Base-by-base conservation (phyloP, 2,888 invertebrate species). In the Fragum fragum region DNA sequence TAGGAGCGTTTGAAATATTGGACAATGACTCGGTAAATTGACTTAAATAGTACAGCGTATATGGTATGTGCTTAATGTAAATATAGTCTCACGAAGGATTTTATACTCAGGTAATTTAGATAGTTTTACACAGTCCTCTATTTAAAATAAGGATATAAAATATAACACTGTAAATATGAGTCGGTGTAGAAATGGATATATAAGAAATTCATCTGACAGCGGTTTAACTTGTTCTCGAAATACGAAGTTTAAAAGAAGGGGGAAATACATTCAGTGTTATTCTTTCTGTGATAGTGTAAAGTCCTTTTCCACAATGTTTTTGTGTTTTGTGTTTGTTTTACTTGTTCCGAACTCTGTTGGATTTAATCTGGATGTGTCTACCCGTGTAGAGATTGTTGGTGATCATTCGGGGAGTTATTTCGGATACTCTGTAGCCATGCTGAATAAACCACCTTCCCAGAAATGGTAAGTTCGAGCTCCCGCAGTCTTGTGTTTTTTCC, bases 361-460 rank as follows among this genome's bases (percentile, higher is more conserved):
- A 68, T 83, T 83, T 83, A 83, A 83, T 69, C 47, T 83, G 47
- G 79, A 83, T 63, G 76, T 68, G 1, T 18, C 26, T 0, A 76
- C 72, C 26, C 59, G 21, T 3, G 57, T 75, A 21, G 71, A 71
- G 29, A 74, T 80, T 42, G 39, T 66, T 2, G 83, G 83, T 9
- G 59, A 63, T 16, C 61, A 79, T 21, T 11, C 66, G 0, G 84
- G 76, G 0, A 81, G 81, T 71, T 85, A 81, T 61, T 85, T 76
- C 36, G 85, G 85, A 7, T 85, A 79, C 57, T 73, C 85, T 1
- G 79, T 81, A 18, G 85, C 81, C 1, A 81, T 85, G 85, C 21
- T 81, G 23, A 81, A 81, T 36, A 59, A 73, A 53, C 70, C 36
- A 2, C 55, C 36, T 16, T 14, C 59, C 11, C 39, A 79, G 16